Evolutionary conservation across 2,888 invertebrate species (phyloP).

Genomic region (Ectropis crepuscularia): DNA sequence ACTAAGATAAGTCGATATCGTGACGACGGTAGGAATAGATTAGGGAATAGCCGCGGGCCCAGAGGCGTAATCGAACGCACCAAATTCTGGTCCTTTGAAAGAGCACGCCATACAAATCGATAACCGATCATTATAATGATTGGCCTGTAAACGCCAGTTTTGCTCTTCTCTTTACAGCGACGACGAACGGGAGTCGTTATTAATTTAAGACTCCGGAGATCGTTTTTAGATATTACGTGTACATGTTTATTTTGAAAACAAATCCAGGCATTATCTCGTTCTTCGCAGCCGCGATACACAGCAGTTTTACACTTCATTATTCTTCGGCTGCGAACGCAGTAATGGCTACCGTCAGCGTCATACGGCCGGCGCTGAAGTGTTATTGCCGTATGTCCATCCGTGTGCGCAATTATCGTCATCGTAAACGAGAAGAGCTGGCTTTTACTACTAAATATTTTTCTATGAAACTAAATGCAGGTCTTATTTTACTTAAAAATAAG

Average conservation of each 20-base stretch:
- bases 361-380: conserved; percentile 25
- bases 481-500: background rate
- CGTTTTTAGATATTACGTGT: conserved; percentile 16
- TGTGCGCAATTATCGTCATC: conserved; percentile 42
- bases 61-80: conserved; percentile 72
- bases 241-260: conserved; percentile 31
- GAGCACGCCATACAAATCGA: conserved; percentile 81
- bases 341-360: conserved; percentile 16
- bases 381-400: conserved; percentile 39
- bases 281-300: background rate
- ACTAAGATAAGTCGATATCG: conserved; percentile 80
- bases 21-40: conserved; percentile 80
- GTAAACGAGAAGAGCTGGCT: conserved; percentile 38
- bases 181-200: conserved; percentile 79
- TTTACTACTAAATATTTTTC: conserved; percentile 22
- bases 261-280: background rate
- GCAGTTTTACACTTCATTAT: conserved; percentile 24
- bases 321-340: conserved; percentile 17
- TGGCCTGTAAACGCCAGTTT: conserved; percentile 76
- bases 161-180: conserved; percentile 52
- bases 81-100: conserved; percentile 78
- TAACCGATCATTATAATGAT: conserved; percentile 83
- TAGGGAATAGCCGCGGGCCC: conserved; percentile 71
- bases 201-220: conserved; percentile 52
- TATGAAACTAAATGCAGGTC: background rate